phyloP scores from a whole-genome alignment of 2,888 invertebrate species.

The Amblyjoppa fuscipennis region DNA sequence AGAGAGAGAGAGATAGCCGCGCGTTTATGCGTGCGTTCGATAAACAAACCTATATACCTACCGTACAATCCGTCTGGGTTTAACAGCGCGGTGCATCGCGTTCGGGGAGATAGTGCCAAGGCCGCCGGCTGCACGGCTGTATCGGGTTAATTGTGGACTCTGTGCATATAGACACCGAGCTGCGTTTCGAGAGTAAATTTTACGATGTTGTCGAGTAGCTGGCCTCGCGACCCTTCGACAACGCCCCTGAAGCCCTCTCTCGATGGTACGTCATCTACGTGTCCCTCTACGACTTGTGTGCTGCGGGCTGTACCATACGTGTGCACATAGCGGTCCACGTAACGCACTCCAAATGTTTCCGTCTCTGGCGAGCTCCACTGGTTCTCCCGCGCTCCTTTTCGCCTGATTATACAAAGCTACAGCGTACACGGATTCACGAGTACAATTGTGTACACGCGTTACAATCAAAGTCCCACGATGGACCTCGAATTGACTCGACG shows the following conservation, averaged over 20 bases:
- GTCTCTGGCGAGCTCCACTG: neutral
- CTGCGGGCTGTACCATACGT: slow-evolving; percentile 46
- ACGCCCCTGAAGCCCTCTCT: neutral
- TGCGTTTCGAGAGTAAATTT: slow-evolving; percentile 67
- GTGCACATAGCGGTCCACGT: neutral
- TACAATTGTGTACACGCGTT: neutral
- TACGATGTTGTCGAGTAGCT: slow-evolving; percentile 52
- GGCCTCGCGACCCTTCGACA: slow-evolving; percentile 4
- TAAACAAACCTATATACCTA: slow-evolving; percentile 14
- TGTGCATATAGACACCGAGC: slow-evolving; percentile 63
- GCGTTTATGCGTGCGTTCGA: slow-evolving; percentile 18
- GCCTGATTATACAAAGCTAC: neutral
- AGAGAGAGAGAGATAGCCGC: neutral
- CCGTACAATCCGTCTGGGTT: slow-evolving; percentile 9
- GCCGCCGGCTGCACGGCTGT: slow-evolving; percentile 68
- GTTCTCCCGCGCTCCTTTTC: neutral
- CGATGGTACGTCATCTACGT: slow-evolving; percentile 34
- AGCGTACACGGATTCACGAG: neutral
- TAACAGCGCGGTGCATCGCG: neutral
- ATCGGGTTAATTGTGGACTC: slow-evolving; percentile 74
- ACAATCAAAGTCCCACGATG: slow-evolving; percentile 1
- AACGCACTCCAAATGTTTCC: slow-evolving; percentile 5
- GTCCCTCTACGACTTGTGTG: slow-evolving; percentile 23
- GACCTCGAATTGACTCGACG: neutral
- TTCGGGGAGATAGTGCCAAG: slow-evolving; percentile 46